Evolutionary conservation across 37 sponge, comb jelly and placozoan genomes (phyloP), one percentile per base, ranked within the genome.

Genomic region (Beroe ovata): DNA sequence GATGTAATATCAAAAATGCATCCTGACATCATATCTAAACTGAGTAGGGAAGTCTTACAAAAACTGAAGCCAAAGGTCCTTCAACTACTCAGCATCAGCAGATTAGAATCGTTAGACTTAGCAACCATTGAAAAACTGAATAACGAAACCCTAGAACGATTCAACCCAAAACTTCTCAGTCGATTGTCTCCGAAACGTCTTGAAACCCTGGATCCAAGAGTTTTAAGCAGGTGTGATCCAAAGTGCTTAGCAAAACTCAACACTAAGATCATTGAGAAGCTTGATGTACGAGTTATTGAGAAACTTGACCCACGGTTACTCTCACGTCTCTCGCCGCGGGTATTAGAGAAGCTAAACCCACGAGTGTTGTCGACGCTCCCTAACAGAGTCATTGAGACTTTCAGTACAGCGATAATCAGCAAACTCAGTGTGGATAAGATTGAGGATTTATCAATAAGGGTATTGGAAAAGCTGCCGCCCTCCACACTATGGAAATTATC

Each of bases 341-440:
- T 25, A 22, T 0, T 77, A n/a, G 84, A 77, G 47, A 77, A 77
- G 28, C 84, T 77, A 1, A 77, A 42, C 54, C 84, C 84, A 18
- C 84, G 47, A 39, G 47, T 40, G 11, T 42, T 77, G 18, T 30
- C 26, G 3, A 77, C 36, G 38, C 47, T 77, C 0, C 54, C 35
- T 41, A 33, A 20, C 22, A 21, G 38, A 54, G 42, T 21, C 2
- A 77, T 77, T 23, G 33, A 36, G 8, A 77, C 26, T 2, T 54
- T 77, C 1, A 77, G 47, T 77, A 14, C 4, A 0, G n/a, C n/a
- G 41, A 25, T 77, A 25, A 77, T 77, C 41, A 30, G 33, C 23
- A 77, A 42, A 35, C 38, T 77, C 18, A 39, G 25, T 20, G 22
- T 38, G 41, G 84, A 19, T 1, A 36, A 4, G 3, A 42, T 77